These are phyloP conservation scores for Hofmannophila pseudospretella DNA, from an alignment of 2,888 invertebrate genomes.

Conservation along the genomic window DNA sequence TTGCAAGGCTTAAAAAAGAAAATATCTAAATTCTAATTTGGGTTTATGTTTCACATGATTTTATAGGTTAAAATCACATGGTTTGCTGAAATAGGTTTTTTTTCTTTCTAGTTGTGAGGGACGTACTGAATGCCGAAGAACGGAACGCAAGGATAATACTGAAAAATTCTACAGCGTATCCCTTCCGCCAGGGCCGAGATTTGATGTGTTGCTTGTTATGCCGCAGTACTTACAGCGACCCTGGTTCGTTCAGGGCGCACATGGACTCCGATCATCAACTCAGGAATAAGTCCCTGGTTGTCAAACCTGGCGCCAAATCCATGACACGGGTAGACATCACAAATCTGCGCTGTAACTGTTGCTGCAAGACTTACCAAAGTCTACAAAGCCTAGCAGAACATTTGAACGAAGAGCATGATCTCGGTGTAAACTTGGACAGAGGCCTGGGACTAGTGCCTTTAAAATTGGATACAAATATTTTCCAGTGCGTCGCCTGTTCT, in stretches of 20 bases:
- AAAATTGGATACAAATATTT: no score
- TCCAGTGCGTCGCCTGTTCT: no score
- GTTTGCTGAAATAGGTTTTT: no score
- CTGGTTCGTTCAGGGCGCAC: not conserved
- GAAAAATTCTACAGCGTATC: not conserved
- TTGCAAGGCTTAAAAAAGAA: no score
- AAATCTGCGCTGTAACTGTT: slow-evolving; percentile 14
- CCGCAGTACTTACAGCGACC: not conserved
- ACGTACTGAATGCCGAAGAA: slow-evolving; percentile 20
- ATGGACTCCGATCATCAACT: no score
- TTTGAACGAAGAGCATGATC: slow-evolving; percentile 9
- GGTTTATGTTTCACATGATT: no score
- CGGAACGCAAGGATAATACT: not conserved
- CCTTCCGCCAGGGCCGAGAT: not conserved
- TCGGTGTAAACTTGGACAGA: no score
- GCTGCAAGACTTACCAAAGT: slow-evolving; percentile 6
- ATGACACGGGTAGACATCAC: slow-evolving; percentile 14
- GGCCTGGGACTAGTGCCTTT: no score
- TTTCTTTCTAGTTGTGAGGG: slow-evolving; percentile 20
- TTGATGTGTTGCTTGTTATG: slow-evolving; percentile 1
- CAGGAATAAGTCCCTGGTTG: no score
- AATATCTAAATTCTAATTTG: no score
- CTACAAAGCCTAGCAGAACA: slow-evolving; percentile 12
- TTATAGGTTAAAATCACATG: no score
- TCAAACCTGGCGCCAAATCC: no score